phyloP scores from a whole-genome alignment of 2,113 vertebrate species.

The Melanocharis versteri region DNA sequence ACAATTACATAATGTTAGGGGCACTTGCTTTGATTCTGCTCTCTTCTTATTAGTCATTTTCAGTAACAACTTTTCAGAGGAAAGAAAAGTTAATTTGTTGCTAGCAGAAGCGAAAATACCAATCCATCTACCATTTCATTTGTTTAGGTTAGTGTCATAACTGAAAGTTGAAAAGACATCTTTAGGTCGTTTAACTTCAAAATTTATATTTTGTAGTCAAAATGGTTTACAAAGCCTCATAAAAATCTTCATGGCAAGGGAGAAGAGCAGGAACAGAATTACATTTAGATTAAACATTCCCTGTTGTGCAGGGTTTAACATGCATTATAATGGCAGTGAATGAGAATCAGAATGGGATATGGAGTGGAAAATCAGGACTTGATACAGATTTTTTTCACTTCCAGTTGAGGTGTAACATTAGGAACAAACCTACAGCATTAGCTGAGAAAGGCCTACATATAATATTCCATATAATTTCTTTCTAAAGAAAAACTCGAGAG shows the following conservation, averaged over 20 bases:
- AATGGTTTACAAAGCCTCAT: neutral
- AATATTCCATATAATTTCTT: neutral
- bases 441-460: neutral
- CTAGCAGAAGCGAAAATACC: neutral
- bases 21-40: slow-evolving; percentile 1
- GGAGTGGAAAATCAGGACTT: neutral
- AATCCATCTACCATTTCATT: neutral
- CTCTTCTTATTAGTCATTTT: neutral
- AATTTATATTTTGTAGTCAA: neutral
- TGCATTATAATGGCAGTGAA: neutral
- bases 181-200: neutral
- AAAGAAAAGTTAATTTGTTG: neutral
- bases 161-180: neutral
- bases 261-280: neutral
- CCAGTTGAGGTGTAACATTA: neutral
- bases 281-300: neutral
- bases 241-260: neutral
- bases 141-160: neutral
- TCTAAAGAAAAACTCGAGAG: neutral
- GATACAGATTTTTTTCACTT: neutral
- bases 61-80: neutral
- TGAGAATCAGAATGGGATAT: neutral
- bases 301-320: neutral
- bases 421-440: neutral
- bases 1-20: neutral